Base-by-base conservation (phyloP, 2,888 invertebrate species). In the Orthosia incerta region DNA sequence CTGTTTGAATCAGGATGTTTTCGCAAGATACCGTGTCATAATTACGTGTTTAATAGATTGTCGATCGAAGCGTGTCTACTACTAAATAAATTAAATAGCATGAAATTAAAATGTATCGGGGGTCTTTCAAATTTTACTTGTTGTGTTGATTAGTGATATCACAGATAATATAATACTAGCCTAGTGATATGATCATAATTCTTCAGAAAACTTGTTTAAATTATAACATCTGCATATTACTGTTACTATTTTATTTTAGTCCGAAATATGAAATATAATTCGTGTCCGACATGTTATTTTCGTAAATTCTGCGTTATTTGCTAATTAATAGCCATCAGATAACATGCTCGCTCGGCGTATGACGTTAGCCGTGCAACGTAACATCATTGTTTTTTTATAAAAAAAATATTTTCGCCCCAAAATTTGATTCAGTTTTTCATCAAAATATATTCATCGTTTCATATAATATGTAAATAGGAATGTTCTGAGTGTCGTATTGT, bases 281-380 rank as follows among this genome's bases (percentile, higher is more conserved):
- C 63, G 3, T 20, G 50, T 48, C 15, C 15, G 50, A 46, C 26
- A 20, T 23, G 26, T 62, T 63, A 73, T 79, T 56, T 73, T 64
- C 31, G 60, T 57, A 63, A 63, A 67, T 60, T 50, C 61, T 55
- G 51, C 45, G 63, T 70, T 74, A 70, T 80, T 74, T 65, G 55
- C 62, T 13, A 26, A 23, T 46, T 57, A 23, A 50, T 51, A 61
- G 26, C 61, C 51, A 75, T 79, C 84, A 83, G 81, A 81, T 83
- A 83, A 71, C 74, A 31, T 53, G 64, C 48, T 56, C 31, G 48
- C 53, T 65, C 48, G 60, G 50, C 66, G 51, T 70, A n/a, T 83
- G 75, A 83, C 84, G 71, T 75, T 56, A 48, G 64, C 50, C 18
- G 57, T 74, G 64, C 53, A 66, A 23, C 51, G 75, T 68, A 68